Base-by-base conservation (phyloP, 1,140 invertebrate species). In the Drosophila setifemur region DNA sequence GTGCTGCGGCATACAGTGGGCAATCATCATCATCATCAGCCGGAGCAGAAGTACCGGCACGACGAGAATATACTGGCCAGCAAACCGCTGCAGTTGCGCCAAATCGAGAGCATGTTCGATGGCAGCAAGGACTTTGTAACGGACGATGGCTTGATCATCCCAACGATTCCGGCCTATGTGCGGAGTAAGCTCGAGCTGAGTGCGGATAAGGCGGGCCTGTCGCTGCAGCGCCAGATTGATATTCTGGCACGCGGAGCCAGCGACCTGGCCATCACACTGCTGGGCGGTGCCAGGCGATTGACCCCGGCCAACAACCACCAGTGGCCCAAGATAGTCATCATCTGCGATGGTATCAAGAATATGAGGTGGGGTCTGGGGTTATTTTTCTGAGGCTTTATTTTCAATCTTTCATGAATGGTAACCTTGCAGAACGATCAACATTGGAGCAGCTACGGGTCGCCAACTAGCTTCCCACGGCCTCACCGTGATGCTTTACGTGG, bases 291-390 rank as follows among this genome's bases (percentile, higher is more conserved):
- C 50, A 93, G 93, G 49, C 91, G 94, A 29, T 90, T 96, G 37
- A 95, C 95, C 76, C 95, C 95, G n/a, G 93, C 94, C 53, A 97
- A 97, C 89, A 92, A 92, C 11, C 96, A 97, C 83, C 96, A 97
- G 83, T 93, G 93, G 91, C 96, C 96, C 14, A 93, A 93, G 8
- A 95, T 97, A 12, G 94, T 95, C 14, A 92, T 96, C 2, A 89
- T 97, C 2, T 96, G 95, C 9, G 95, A 90, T 57, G 82, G 76
- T n/a, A 54, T 76, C 3, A 76, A 86, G 12, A 75, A 54, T 4
- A 81, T 85, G 67, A 81, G 81, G 81, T 86, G 14, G 14, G 63
- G 6, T 33, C 2, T 9, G 9, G 1, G 4, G 11, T 12, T n/a
- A n/a, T n/a, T n/a, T 1, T 35, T 35, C 4, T 3, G 7, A n/a